Base-by-base conservation (phyloP, 2,797 vertebrate genomes). In the Cynopterus sphinx region DNA sequence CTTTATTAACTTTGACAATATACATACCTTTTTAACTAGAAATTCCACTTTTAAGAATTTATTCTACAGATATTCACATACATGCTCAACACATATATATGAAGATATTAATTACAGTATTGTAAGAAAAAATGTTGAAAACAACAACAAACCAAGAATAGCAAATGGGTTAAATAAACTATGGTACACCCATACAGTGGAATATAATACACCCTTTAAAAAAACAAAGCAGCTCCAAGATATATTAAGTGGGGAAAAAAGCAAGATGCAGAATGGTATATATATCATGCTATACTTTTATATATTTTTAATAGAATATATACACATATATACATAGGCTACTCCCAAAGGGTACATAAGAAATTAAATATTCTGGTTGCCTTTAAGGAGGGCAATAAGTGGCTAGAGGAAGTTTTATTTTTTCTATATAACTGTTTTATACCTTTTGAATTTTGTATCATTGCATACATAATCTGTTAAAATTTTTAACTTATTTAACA, bases 11-110 rank as follows among this genome's bases (percentile, higher is more conserved):
- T 59, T 41, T 4, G 3, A 53, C 92, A 83, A 85, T 59, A 85
- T 41, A 87, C 13, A 82, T 57, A 84, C 6, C 16, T 65, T 68
- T 59, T 81, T 33, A 86, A 68, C 28, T 31, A 90, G 55, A 89
- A 95, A 85, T 92, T 92, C 63, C n/a, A 84, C 24, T 28, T 82
- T 2, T 67, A 68, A 86, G 9, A 94, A 92, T 63, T 39, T 92
- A 75, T 77, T 85, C 67, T 81, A 87, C 21, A 79, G n/a, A 36
- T 2, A 51, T 28, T 53, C 67, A 81, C 3, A 46, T 68, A 68
- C 2, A 24, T 85, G 11, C 70, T 73, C 77, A 79, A 87, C 3
- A 91, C 1, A 68, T 43, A 79, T 24, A 87, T 21, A 84, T 21
- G 55, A 65, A 87, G 24, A 77, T 78, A 81, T 65, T 93, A 49